A percentile compares a stretch with the other conserved stretches of the same genome.
Conservation (phyloP, 2,888 invertebrate genomes). For the Trachelus tabidus region DNA sequence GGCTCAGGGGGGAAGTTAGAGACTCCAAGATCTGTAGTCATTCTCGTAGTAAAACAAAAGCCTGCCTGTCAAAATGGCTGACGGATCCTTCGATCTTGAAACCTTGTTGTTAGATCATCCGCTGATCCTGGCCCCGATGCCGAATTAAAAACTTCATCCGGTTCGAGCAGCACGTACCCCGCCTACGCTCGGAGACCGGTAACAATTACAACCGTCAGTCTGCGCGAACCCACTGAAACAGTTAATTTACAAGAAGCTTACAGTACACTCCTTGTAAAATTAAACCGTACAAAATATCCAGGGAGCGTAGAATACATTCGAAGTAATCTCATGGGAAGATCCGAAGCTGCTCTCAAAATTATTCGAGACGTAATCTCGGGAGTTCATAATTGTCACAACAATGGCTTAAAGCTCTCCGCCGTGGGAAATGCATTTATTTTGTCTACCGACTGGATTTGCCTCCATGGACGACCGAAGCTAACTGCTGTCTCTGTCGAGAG, state of each 20-base stretch:
- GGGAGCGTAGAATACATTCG: no score
- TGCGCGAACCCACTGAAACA: no score
- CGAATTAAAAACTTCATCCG: not conserved
- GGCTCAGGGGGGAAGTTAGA: not conserved
- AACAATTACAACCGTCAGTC: no score
- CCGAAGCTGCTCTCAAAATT: conserved; percentile 17
- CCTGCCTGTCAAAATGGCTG: conserved; percentile 27
- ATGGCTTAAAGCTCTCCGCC: conserved; percentile 20
- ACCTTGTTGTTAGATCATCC: conserved; percentile 1
- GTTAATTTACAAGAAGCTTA: no score
- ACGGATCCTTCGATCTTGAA: conserved; percentile 9
- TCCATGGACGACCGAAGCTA: not conserved
- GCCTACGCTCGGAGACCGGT: no score
- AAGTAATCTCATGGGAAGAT: not conserved
- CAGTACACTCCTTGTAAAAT: no score
- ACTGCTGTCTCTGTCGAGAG: not conserved
- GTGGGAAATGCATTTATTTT: conserved; percentile 31
- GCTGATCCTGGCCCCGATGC: not conserved
- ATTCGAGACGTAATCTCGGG: conserved; percentile 24
- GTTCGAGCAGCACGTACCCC: no score
- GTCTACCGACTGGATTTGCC: not conserved
- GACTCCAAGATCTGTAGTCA: conserved; percentile 5
- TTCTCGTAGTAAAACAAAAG: conserved; percentile 43
- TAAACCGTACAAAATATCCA: no score
- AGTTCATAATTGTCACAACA: conserved; percentile 23